Base-by-base conservation (phyloP, 23 tunicate species). In the Styela plicata region DNA sequence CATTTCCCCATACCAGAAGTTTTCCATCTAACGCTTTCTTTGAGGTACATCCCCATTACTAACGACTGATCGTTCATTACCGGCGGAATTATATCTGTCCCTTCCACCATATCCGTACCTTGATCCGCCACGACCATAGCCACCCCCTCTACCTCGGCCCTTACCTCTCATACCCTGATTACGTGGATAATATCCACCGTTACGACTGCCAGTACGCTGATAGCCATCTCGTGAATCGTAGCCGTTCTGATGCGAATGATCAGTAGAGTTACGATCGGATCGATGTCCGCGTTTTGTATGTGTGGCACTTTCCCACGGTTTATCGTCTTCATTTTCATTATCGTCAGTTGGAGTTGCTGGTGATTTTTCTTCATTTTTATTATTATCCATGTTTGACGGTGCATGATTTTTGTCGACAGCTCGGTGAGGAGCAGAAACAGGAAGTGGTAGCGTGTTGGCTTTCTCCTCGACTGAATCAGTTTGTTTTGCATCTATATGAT, bases 291-390 rank as follows among this genome's bases (percentile, higher is more conserved):
- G 1, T 44, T 76, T 76, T 0, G 52, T 76, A 25, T 53, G 64
- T 1, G 63, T 57, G 7, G 81, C 81, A 44, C 66, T 76, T n/a
- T 76, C 81, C 81, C 81, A 76, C 31, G 81, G 81, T 29, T 76
- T 76, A 21, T 76, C 81, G 1, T 76, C 81, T 26, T 57, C 81
- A 31, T 73, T 34, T 21, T 76, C 81, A 29, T 28, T 32, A 1
- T 44, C 81, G 1, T 76, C 81, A 24, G 66, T 44, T 20, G 81
- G 66, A 31, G 36, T 33, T 16, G 78, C 16, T 22, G 81, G 0
- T 20, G 24, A 18, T 76, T 76, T 44, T 5, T 30, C 35, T 3
- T 71, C 36, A 2, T 33, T 34, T 21, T 22, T 21, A 21, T 21
- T 32, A 3, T 3, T 34, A 32, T 34, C 77, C 30, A 21, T 1